phyloP scores from a whole-genome alignment of 2,888 invertebrate genomes.

The Thecophora atra region DNA sequence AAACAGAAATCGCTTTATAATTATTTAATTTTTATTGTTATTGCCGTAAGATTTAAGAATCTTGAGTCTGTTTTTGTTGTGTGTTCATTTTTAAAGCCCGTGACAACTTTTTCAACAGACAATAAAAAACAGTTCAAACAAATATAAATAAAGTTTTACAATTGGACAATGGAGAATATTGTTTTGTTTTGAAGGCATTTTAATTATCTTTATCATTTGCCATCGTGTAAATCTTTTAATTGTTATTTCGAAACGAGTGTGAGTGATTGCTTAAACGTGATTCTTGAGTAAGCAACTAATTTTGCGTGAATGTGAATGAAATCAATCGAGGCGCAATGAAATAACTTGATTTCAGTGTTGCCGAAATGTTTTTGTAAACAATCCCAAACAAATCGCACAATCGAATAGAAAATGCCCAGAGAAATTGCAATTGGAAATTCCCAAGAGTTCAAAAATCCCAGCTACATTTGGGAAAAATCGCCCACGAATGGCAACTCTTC shows the following conservation, averaged over 20 bases:
- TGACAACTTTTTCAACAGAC: background rate
- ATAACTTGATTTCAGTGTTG: no score
- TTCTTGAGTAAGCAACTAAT: background rate
- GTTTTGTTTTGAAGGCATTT: background rate
- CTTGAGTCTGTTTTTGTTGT: background rate
- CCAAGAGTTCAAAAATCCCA: no score
- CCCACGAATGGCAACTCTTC: no score
- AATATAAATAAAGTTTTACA: background rate
- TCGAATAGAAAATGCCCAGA: no score
- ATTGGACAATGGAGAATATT: background rate
- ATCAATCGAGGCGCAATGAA: no score
- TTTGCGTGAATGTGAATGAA: background rate
- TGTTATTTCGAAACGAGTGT: constrained; percentile 4
- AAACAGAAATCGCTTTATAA: background rate
- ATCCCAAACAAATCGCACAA: no score
- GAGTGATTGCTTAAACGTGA: background rate
- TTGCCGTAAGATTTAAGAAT: background rate
- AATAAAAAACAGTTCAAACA: background rate
- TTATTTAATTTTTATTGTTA: constrained; percentile 1
- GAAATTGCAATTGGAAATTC: no score
- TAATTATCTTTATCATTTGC: constrained; percentile 11
- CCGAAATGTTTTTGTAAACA: no score
- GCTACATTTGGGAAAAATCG: no score
- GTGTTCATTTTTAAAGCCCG: background rate
- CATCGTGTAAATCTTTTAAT: constrained; percentile 22